These are phyloP conservation scores for Drosophila mauritiana DNA, from an alignment of 1,140 invertebrate species.

Conservation along the genomic window DNA sequence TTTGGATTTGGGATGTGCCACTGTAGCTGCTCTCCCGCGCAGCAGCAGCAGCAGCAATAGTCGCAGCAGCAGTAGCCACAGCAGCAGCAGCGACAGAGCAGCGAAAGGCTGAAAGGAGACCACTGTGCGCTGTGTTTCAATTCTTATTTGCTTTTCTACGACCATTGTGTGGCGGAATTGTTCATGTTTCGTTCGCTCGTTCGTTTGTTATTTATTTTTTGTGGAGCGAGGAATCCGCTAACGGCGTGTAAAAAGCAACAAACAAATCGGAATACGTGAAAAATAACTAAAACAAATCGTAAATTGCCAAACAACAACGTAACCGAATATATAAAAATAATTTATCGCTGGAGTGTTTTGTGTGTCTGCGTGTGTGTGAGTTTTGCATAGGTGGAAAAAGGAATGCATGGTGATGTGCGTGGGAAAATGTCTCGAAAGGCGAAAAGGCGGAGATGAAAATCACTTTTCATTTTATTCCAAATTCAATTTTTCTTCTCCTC, in stretches of 20 bases:
- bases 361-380: slow-evolving; percentile 14
- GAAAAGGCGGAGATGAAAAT: slow-evolving; percentile 34
- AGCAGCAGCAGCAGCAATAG: slow-evolving; percentile 59
- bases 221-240: slow-evolving; percentile 50
- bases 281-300: slow-evolving; percentile 38
- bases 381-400: slow-evolving; percentile 5
- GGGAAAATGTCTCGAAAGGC: slow-evolving; percentile 40
- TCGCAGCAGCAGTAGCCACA: slow-evolving; percentile 19
- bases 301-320: slow-evolving; percentile 29
- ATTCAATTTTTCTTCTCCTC: slow-evolving; percentile 34
- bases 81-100: slow-evolving; percentile 34
- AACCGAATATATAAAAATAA: slow-evolving; percentile 16
- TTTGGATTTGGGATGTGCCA: slow-evolving; percentile 52
- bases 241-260: slow-evolving; percentile 44
- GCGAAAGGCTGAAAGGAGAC: slow-evolving; percentile 51
- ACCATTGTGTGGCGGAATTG: slow-evolving; percentile 82
- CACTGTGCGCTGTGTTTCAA: slow-evolving; percentile 73
- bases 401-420: slow-evolving; percentile 28
- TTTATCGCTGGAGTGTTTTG: slow-evolving; percentile 22
- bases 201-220: slow-evolving; percentile 74
- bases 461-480: slow-evolving; percentile 44
- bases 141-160: slow-evolving; percentile 82
- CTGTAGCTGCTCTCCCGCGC: slow-evolving; percentile 65
- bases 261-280: slow-evolving; percentile 10
- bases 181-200: slow-evolving; percentile 79